phyloP scores from a whole-genome alignment of 2,797 vertebrate species.

The Gymnothorax javanicus region DNA sequence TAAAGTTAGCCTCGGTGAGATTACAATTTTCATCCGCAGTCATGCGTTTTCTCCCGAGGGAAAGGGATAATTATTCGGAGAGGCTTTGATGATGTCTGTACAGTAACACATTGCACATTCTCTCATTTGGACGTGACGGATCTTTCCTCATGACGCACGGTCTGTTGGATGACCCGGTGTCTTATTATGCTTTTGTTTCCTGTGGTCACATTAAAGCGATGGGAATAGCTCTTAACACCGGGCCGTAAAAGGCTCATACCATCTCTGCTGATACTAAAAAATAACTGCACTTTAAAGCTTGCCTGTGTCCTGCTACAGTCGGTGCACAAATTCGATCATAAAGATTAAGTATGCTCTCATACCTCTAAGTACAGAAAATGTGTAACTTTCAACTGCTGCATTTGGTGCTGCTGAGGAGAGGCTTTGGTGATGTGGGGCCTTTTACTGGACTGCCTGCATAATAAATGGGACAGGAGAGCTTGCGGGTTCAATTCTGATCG shows the following conservation, averaged over 20 bases:
- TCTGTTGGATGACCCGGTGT: background rate
- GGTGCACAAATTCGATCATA: background rate
- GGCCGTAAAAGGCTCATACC: background rate
- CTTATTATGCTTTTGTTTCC: background rate
- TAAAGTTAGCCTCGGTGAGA: background rate
- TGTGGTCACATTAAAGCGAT: background rate
- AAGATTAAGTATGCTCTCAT: conserved; percentile 1
- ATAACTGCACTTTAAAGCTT: background rate
- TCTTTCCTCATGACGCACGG: background rate
- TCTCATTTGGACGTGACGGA: background rate
- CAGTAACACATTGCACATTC: background rate
- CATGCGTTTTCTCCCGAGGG: background rate
- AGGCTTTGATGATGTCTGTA: background rate
- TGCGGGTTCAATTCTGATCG: background rate
- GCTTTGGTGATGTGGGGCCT: background rate
- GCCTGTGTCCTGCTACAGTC: background rate
- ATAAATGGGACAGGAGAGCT: background rate
- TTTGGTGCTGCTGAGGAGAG: background rate
- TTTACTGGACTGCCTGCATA: background rate
- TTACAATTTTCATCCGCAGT: background rate
- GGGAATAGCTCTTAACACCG: background rate
- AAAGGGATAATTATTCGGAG: background rate
- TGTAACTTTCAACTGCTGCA: background rate
- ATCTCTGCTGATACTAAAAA: conserved; percentile 1
- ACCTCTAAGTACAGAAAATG: background rate